A percentile compares a stretch with the other conserved stretches of the same genome.
Conservation (phyloP, 2,888 invertebrate species). For the Athalia cordata region DNA sequence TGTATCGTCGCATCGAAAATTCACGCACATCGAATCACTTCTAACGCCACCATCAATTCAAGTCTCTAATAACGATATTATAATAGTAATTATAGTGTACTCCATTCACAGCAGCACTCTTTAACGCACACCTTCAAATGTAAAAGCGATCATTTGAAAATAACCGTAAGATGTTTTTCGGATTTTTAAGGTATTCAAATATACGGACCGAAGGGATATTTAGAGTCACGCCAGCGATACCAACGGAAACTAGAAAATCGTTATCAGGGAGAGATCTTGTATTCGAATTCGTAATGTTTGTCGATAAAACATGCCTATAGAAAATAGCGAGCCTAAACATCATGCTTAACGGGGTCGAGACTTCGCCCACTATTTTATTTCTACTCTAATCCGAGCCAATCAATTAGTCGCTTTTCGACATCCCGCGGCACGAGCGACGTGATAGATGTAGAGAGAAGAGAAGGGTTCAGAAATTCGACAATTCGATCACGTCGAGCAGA, state of each 20-base stretch:
- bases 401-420: constrained; percentile 9
- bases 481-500: constrained; percentile 25
- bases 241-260: neutral
- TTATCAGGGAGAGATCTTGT: constrained; percentile 8
- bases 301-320: neutral
- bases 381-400: constrained; percentile 23
- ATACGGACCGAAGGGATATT: constrained; percentile 3
- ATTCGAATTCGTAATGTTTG: constrained; percentile 4
- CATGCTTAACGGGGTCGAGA: neutral
- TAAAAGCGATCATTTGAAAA: constrained; percentile 9
- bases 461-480: constrained; percentile 7
- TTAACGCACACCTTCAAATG: constrained; percentile 37
- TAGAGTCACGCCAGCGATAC: constrained; percentile 4
- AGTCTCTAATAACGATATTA: too few relatives aligned
- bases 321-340: neutral
- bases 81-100: neutral
- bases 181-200: neutral
- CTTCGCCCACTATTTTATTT: neutral
- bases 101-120: constrained; percentile 34
- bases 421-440: neutral
- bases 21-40: constrained; percentile 45
- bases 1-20: constrained; percentile 22
- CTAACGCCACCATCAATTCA: constrained; percentile 1
- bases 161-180: constrained; percentile 11
- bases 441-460: neutral